Base-by-base conservation (phyloP, 2,888 invertebrate genomes). In the Ctena decussata region DNA sequence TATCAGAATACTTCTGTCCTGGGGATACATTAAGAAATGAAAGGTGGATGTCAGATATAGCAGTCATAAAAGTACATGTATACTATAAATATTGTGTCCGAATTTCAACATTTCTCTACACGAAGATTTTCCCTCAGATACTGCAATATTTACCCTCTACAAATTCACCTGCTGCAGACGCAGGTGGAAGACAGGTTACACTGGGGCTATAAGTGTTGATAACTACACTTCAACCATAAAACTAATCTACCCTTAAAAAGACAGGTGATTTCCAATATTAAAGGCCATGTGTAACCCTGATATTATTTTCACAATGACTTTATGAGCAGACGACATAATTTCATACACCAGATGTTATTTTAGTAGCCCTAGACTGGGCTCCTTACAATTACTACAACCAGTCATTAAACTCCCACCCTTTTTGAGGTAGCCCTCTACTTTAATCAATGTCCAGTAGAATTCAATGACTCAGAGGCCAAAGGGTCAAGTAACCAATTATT, bases 301-400 rank as follows among this genome's bases (percentile, higher is more conserved):
- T 65, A 65, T 35, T n/a, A 65, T 35, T 35, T 35, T 21, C 35
- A 35, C 32, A 65, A 65, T 65, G 35, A 65, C 5, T 65, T 65
- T 65, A 65, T 65, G 65, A 65, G 65, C 35, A 35, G 35, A 65
- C 30, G 21, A 65, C 65, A 65, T 65, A 65, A 65, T 65, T 65
- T 65, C 30, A 65, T 35, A 32, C 35, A 65, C 65, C 65, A 65
- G 65, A 65, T 65, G 65, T 65, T 65, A 65, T 65, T 65, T 65
- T 65, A 65, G 65, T 65, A 65, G 65, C 65, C 65, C 35, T 32
- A 30, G 65, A 65, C 18, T 21, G 1, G 65, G 32, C 65, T 65
- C 35, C 18, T 35, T 35, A 21, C 65, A 65, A 65, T 65, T 11
- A 65, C 35, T 18, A 65, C 65, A 65, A 65, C 65, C 24, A 65